phyloP scores from a whole-genome alignment of 35 echinoderm and acorn worm species.

The Lytechinus variegatus region DNA sequence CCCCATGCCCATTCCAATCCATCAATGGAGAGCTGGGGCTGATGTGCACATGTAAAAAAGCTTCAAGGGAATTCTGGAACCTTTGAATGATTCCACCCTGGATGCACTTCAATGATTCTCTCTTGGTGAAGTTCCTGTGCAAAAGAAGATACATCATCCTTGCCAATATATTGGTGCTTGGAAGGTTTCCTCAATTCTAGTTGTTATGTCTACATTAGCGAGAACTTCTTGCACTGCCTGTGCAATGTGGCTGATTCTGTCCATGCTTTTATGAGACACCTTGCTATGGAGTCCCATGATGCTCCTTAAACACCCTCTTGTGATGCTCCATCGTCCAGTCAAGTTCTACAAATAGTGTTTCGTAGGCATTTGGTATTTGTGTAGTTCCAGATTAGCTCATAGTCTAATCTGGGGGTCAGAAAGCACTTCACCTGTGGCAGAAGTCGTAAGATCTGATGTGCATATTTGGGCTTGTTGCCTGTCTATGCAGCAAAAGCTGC shows the following conservation, averaged over 20 bases:
- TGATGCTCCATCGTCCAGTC: conserved; percentile 66
- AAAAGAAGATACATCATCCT: conserved; percentile 33
- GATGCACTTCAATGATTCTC: background rate
- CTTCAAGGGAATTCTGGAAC: conserved; percentile 51
- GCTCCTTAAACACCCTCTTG: conserved; percentile 63
- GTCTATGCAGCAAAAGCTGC: conserved; percentile 63
- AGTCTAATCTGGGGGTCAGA: conserved; percentile 49
- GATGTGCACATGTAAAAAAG: background rate
- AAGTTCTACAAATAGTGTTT: conserved; percentile 55
- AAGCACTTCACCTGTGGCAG: conserved; percentile 67
- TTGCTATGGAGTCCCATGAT: conserved; percentile 50
- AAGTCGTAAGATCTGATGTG: conserved; percentile 48
- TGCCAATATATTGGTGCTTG: conserved; percentile 23
- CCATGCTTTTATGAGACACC: conserved; percentile 55
- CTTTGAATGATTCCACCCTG: conserved; percentile 57
- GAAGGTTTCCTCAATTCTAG: conserved; percentile 49
- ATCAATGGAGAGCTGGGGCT: conserved; percentile 29
- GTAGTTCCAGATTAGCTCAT: conserved; percentile 61
- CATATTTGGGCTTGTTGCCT: conserved; percentile 60
- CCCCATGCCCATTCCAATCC: background rate
- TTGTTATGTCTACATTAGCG: conserved; percentile 26
- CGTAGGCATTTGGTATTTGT: conserved; percentile 51
- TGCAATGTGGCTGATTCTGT: conserved; percentile 56
- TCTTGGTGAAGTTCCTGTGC: conserved; percentile 50
- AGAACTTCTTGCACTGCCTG: conserved; percentile 56